A percentile compares a stretch with the other conserved stretches of the same genome.
phyloP scores from a whole-genome alignment of 2,113 vertebrate genomes.

The Pyrgilauda ruficollis region DNA sequence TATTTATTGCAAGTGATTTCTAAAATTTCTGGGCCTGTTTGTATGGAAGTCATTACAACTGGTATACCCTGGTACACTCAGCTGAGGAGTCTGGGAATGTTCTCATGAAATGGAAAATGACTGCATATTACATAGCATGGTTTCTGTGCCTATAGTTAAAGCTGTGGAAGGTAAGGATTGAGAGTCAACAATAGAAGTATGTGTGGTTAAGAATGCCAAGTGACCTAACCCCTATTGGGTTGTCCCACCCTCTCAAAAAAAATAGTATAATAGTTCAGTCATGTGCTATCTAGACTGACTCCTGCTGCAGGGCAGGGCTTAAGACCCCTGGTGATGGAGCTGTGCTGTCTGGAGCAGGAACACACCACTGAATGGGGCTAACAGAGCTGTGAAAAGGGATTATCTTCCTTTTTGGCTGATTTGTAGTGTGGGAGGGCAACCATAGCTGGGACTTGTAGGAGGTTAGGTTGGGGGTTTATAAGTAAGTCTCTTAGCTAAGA shows the following conservation, averaged over 20 bases:
- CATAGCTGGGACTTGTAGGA: neutral
- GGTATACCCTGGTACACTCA: neutral
- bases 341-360: neutral
- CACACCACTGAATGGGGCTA: neutral
- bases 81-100: neutral
- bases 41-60: neutral
- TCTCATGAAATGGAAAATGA: neutral
- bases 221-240: neutral
- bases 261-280: neutral
- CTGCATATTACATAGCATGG: neutral
- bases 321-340: neutral
- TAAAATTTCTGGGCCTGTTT: neutral
- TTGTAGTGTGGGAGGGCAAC: neutral
- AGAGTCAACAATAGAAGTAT: neutral
- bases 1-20: neutral
- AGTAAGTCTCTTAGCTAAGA: neutral
- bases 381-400: neutral
- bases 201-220: neutral
- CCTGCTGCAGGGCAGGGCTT: neutral
- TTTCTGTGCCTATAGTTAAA: neutral
- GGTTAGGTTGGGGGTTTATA: neutral
- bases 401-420: neutral
- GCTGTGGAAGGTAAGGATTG: neutral
- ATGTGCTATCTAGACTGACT: neutral
- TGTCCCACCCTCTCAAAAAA: neutral